phyloP scores from a whole-genome alignment of 1,140 invertebrate genomes.

The Tenebrio molitor region DNA sequence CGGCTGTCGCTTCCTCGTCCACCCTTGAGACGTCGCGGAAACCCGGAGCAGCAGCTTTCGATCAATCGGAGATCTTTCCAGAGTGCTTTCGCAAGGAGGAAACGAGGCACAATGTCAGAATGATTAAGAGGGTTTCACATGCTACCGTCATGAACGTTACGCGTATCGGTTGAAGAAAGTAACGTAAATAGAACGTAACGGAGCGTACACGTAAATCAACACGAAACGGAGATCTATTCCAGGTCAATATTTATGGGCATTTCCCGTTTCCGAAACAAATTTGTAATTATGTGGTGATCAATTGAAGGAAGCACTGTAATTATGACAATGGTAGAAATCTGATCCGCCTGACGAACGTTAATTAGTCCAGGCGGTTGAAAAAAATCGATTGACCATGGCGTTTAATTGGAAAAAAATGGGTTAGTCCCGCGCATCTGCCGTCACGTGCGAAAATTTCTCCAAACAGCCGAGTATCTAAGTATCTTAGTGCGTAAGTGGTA shows the following conservation, averaged over 20 bases:
- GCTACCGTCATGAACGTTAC: neutral
- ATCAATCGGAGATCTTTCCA: too few species aligned
- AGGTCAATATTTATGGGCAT: constrained; percentile 36
- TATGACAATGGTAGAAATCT: constrained; percentile 24
- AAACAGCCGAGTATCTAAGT: too few species aligned
- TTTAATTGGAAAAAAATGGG: too few species aligned
- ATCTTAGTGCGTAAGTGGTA: neutral
- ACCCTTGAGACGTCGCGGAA: neutral
- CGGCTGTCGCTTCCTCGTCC: neutral
- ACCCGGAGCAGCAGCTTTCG: too few species aligned
- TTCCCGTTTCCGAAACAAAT: constrained; percentile 37
- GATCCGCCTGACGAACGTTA: neutral
- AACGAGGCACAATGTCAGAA: neutral
- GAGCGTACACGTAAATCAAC: constrained; percentile 11
- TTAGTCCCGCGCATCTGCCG: too few species aligned
- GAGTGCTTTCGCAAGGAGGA: too few species aligned
- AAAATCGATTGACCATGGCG: neutral
- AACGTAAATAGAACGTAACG: constrained; percentile 34
- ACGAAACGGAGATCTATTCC: constrained; percentile 6
- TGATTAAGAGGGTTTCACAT: constrained; percentile 16
- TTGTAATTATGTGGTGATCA: constrained; percentile 26
- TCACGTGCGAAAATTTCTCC: too few species aligned
- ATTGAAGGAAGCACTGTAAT: constrained; percentile 24
- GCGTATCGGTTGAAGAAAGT: constrained; percentile 13
- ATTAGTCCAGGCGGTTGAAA: constrained; percentile 6